Base-by-base conservation (phyloP, 2,113 vertebrate genomes). In the Hyla sarda region DNA sequence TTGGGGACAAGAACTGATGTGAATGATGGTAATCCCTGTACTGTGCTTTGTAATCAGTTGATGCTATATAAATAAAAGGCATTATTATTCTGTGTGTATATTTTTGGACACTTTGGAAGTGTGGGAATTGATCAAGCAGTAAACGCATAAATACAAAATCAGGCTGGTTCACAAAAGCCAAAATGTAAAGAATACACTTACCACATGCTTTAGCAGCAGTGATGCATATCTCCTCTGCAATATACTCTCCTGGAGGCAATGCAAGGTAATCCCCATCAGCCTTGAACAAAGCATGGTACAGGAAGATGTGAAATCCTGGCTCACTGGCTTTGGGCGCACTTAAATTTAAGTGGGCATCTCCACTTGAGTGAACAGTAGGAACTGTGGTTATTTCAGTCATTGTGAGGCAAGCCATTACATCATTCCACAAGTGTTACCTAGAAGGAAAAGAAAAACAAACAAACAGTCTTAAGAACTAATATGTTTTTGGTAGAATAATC, bases 211-310 rank as follows among this genome's bases (percentile, higher is more conserved):
- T 97, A 83, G 97, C 97, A 78, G 97, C 97, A 83, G 89, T 90
- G 87, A 96, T 78, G 54, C 97, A 98, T 78, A 99, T 94, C 76
- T 99, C 97, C 92, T 99, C 97, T 6, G 95, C 95, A 65, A 96
- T 89, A 37, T 98, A 96, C 16, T 98, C 95, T 73, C 97, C 98
- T 30, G 91, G 45, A 79, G 96, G 94, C 91, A 96, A 97, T 0
- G 89, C 91, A 76, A 99, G 92, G 25, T 89, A 89, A 54, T 92
- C 90, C 72, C 88, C 89, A 54, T 91, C 94, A n/a, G 78, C 76
- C 87, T 88, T 93, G 47, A 89, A 95, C 71, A 89, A 87, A 60
- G 88, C 93, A 88, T 96, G 91, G 92, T 97, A 98, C 69, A 98
- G 95, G 85, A 95, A 94, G 81, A 99, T 91, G 32, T 91, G 94